Conservation (phyloP, 2,797 vertebrate species). For the Intellagama lesueurii region DNA sequence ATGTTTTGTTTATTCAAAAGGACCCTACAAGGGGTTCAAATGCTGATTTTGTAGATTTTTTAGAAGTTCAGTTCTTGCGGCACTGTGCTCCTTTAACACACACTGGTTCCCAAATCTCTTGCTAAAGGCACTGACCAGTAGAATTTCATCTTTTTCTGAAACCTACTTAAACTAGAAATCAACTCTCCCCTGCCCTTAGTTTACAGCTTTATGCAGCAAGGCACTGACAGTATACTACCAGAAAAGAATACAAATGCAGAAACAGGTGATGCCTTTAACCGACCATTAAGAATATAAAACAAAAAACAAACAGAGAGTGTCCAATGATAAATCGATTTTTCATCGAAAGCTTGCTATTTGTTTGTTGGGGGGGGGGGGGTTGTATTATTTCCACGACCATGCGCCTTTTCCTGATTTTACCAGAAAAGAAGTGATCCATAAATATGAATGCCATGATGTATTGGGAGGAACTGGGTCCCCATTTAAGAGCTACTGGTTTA, state of each 20-base stretch:
- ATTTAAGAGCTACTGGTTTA: conserved; percentile 10
- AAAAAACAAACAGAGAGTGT: too few species aligned
- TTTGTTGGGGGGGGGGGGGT: too few species aligned
- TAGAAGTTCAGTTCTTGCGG: conserved; percentile 19
- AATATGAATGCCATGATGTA: conserved; percentile 3
- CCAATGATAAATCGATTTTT: too few species aligned
- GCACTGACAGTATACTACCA: background rate
- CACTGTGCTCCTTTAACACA: conserved; percentile 2
- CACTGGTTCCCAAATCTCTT: conserved; percentile 19
- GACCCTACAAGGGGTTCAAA: background rate
- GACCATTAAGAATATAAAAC: too few species aligned
- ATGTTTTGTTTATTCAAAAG: conserved; percentile 4
- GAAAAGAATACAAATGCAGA: too few species aligned
- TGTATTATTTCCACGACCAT: too few species aligned
- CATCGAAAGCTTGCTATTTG: too few species aligned
- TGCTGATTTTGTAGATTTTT: background rate
- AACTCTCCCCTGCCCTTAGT: conserved; percentile 17
- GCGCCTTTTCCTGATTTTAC: too few species aligned
- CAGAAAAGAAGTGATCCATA: conserved; percentile 11
- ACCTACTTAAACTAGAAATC: conserved; percentile 33
- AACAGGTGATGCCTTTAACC: too few species aligned
- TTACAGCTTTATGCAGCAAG: conserved; percentile 12
- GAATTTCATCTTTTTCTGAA: conserved; percentile 32
- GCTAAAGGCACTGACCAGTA: background rate
- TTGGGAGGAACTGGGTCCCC: background rate